Conservation (phyloP, 2,888 invertebrate genomes). For the Trissolcus brochymenae region DNA sequence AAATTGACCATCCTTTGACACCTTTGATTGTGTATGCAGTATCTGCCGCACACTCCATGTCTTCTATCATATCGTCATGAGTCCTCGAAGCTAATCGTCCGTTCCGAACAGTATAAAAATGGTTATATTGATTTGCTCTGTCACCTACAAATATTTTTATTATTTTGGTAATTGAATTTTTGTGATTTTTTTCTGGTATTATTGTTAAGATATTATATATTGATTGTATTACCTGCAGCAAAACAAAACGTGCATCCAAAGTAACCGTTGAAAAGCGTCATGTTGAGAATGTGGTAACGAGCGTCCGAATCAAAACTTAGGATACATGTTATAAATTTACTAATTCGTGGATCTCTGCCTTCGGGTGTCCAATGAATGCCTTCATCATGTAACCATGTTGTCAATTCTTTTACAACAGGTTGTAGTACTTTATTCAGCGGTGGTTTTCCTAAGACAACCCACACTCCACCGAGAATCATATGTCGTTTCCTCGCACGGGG, state of each 20-base stretch:
- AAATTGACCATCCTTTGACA: background rate
- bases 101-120: background rate
- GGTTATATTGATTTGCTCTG: too few relatives aligned
- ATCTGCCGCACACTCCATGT: background rate
- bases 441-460: background rate
- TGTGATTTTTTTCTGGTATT: background rate
- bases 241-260: constrained; percentile 46
- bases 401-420: background rate
- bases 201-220: background rate
- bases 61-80: background rate
- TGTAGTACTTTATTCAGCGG: background rate
- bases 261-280: constrained; percentile 47
- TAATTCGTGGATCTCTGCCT: background rate
- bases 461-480: background rate
- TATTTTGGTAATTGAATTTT: background rate
- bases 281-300: constrained; percentile 31
- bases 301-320: constrained; percentile 18
- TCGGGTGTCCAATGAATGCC: constrained; percentile 1
- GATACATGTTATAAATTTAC: constrained; percentile 1
- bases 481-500: background rate
- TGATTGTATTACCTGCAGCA: background rate
- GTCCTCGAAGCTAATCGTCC: background rate
- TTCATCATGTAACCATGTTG: background rate
- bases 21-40: background rate
- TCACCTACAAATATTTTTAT: background rate